Base-by-base conservation (phyloP, 2,113 vertebrate genomes). In the Albula goreensis region DNA sequence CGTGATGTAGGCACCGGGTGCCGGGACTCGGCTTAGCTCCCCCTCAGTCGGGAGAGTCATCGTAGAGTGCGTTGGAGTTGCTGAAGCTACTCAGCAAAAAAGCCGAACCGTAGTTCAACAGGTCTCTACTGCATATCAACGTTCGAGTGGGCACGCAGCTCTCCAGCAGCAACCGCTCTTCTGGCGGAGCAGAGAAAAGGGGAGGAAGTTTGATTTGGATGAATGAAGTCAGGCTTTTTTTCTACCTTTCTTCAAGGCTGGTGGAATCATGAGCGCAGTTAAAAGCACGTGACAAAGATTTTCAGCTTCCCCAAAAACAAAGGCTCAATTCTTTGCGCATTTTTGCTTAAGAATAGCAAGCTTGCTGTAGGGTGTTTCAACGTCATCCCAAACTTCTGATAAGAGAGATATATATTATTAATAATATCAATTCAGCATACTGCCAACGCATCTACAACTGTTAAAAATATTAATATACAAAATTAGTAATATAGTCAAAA, bases 41-140 rank as follows among this genome's bases (percentile, higher is more conserved):
- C 95, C 94, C 70, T 95, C 92, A 11, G 94, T 93, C 15, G 95
- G 85, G 50, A 96, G 88, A 78, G 95, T 96, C 95, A 96, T 96
- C 83, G 85, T 87, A 85, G 25, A 51, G 7, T 13, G 31, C 83
- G 25, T 56, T 22, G 8, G 25, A 83, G 25, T 12, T 10, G 13
- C 56, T 57, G 56, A 78, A 25, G 51, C 17, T 31, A 22, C 13
- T 60, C 41, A 80, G 12, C 57, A 60, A 70, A 8, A 22, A 51
- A 49, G 50, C 25, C 13, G 8, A 63, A 31, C 86, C 70, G 70
- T 0, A n/a, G 50, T 12, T 5, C n/a, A 70, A 60, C n/a, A 77
- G 80, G 88, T 86, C 88, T 88, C 86, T 84, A 80, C 87, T 31
- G 66, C 51, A 84, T 88, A 56, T 9, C 70, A 50, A 74, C 8